phyloP scores from a whole-genome alignment of 2,113 vertebrate genomes.

The Piaya cayana region DNA sequence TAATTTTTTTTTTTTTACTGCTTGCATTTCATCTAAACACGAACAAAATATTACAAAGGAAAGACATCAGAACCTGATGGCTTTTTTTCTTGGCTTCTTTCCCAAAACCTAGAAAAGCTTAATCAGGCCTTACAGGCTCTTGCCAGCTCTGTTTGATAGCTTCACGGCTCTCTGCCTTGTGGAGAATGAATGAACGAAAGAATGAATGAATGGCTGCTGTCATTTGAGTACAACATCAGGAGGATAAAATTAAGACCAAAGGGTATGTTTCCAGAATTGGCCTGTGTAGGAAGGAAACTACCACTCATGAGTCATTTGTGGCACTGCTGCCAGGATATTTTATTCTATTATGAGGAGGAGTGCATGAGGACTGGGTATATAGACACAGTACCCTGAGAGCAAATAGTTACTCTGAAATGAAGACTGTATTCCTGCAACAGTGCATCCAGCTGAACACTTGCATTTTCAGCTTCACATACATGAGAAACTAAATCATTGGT shows the following conservation, averaged over 20 bases:
- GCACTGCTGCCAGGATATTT: background rate
- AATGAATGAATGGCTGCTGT: background rate
- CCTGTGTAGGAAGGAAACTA: background rate
- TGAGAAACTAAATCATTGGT: background rate
- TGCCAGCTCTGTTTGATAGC: constrained; percentile 6
- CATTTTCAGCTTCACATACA: background rate
- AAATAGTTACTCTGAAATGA: background rate
- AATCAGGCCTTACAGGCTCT: background rate
- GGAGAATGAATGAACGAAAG: background rate
- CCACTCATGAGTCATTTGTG: background rate
- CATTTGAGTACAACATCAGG: background rate
- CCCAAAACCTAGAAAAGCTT: background rate
- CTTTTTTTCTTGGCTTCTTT: constrained; percentile 18
- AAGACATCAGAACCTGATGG: background rate
- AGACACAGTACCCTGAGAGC: background rate
- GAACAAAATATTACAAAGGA: background rate
- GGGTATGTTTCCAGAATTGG: background rate
- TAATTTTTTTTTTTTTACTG: background rate
- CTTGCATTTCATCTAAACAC: background rate
- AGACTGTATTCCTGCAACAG: background rate
- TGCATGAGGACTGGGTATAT: background rate
- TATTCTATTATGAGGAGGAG: background rate
- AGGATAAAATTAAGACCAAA: background rate
- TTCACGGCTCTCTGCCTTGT: background rate
- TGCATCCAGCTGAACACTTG: background rate